These are phyloP conservation scores for Ophiothrix spiculata DNA, from an alignment of 35 echinoderm and acorn worm genomes.

Conservation along the genomic window DNA sequence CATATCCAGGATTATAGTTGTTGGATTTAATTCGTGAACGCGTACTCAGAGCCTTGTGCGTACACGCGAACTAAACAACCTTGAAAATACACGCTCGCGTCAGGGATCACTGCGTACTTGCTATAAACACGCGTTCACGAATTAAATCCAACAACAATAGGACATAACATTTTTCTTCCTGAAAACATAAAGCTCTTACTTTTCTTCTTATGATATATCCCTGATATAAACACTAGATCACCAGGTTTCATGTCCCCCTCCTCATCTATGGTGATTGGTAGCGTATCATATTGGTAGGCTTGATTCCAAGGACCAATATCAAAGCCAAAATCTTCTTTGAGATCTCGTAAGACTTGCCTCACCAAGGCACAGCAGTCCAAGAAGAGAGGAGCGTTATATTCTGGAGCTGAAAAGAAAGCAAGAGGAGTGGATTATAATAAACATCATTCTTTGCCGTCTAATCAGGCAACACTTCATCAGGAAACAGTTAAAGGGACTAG, in stretches of 20 bases:
- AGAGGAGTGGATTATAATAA: no score
- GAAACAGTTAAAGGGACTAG: no score
- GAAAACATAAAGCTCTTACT: constrained; percentile 41
- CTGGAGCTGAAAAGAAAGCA: constrained; percentile 32
- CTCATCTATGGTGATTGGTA: constrained; percentile 48
- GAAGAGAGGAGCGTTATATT: constrained; percentile 78
- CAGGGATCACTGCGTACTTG: no score
- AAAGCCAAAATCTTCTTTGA: constrained; percentile 96
- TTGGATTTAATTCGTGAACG: no score
- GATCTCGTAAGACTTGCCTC: constrained; percentile 61
- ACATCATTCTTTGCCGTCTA: no score
- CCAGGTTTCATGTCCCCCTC: constrained; percentile 87
- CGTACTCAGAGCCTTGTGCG: no score
- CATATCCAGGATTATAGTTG: no score
- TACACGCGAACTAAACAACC: no score
- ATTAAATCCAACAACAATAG: no score
- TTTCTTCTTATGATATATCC: constrained; percentile 72
- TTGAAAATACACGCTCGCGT: no score
- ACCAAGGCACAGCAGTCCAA: constrained; percentile 91
- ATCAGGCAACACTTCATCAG: no score
- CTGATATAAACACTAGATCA: constrained; percentile 91
- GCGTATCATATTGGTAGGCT: constrained; percentile 89
- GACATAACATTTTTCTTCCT: neutral
- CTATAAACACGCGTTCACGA: no score
- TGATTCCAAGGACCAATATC: constrained; percentile 88